phyloP scores from a whole-genome alignment of 2,113 vertebrate genomes.

The Xiphophorus couchianus region DNA sequence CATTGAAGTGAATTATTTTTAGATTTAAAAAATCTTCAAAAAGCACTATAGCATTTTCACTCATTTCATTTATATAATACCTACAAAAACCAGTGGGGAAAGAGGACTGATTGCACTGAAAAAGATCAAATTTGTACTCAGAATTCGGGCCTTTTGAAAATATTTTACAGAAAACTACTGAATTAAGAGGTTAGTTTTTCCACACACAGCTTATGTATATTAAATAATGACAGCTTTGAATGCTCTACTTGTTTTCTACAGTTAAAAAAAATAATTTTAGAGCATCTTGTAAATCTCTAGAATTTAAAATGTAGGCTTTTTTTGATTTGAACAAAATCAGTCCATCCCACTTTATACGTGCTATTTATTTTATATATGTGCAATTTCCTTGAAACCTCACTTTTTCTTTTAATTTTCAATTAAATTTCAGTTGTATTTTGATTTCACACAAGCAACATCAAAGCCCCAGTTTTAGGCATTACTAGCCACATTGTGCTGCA shows the following conservation, averaged over 20 bases:
- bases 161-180: too few species aligned
- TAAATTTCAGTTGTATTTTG: background rate
- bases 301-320: background rate
- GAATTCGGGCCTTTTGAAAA: too few species aligned
- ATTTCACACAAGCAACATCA: background rate
- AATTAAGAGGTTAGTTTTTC: too few species aligned
- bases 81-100: too few species aligned
- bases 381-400: too few species aligned
- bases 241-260: too few species aligned
- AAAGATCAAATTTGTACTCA: too few species aligned
- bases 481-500: constrained; percentile 32
- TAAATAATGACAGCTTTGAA: too few species aligned
- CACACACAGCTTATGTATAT: too few species aligned
- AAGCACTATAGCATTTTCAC: background rate
- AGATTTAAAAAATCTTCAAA: background rate
- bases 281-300: too few species aligned
- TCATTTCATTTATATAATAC: background rate
- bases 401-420: background rate
- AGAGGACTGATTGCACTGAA: too few species aligned
- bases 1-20: background rate
- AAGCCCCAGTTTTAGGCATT: background rate
- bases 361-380: background rate
- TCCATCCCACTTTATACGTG: background rate
- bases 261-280: too few species aligned
- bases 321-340: background rate